Evolutionary conservation across 2,888 invertebrate species (phyloP).

Genomic region (Mythimna loreyi): DNA sequence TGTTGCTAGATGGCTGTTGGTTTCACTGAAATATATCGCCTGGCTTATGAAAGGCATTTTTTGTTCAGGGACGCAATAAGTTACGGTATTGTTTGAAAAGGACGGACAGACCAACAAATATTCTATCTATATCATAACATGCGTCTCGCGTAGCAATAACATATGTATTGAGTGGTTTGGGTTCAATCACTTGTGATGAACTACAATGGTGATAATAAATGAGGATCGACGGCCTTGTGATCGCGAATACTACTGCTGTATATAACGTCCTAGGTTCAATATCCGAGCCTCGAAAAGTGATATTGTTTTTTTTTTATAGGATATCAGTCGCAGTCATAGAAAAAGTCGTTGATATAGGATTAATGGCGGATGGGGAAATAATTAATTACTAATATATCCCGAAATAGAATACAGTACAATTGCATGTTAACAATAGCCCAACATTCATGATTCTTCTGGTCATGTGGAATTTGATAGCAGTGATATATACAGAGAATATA

Average conservation of each 20-base stretch:
- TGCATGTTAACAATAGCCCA: background rate
- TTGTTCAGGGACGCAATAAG: conserved; percentile 24
- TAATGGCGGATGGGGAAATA: background rate
- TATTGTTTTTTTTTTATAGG: background rate
- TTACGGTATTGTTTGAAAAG: conserved; percentile 25
- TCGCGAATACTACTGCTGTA: no score
- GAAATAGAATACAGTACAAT: no score
- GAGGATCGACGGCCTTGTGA: no score
- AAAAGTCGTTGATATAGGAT: no score
- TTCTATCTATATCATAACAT: conserved; percentile 12
- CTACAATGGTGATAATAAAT: no score
- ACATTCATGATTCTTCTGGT: background rate
- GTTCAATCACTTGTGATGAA: conserved; percentile 16
- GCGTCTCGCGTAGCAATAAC: conserved; percentile 29
- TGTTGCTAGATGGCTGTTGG: background rate
- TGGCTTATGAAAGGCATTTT: conserved; percentile 9
- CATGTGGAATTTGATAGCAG: background rate
- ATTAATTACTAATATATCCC: background rate
- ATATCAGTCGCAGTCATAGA: background rate
- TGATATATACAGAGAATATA: no score
- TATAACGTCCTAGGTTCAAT: no score
- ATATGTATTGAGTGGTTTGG: conserved; percentile 1
- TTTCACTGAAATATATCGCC: conserved; percentile 5
- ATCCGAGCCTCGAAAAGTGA: no score
- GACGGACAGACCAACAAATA: conserved; percentile 17